These are phyloP conservation scores for Delichon dasypus DNA, from an alignment of 2,797 vertebrate genomes.

Conservation along the genomic window DNA sequence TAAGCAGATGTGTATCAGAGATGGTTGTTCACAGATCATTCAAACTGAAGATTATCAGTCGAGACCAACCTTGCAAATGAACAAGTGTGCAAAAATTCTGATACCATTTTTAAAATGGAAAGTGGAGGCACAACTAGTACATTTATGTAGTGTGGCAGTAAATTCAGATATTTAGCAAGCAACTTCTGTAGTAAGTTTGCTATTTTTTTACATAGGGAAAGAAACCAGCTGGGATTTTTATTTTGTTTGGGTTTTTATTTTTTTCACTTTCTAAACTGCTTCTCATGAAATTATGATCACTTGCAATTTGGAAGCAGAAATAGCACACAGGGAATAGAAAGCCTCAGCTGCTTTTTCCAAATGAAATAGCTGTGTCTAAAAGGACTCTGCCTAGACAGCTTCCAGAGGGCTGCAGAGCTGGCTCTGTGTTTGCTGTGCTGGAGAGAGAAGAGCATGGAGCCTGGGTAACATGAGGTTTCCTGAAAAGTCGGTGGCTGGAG, in stretches of 20 bases:
- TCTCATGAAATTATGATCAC: background rate
- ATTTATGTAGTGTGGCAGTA: background rate
- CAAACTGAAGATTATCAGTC: background rate
- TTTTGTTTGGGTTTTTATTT: background rate
- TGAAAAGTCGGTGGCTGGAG: background rate
- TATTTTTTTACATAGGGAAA: background rate
- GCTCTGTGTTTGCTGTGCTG: accelerated
- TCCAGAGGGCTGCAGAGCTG: background rate
- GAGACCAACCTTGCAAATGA: background rate
- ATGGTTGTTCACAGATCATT: background rate
- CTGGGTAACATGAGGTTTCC: background rate
- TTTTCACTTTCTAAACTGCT: background rate
- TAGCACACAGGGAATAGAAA: background rate
- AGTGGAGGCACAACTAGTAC: background rate
- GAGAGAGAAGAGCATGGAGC: background rate
- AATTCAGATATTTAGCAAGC: background rate
- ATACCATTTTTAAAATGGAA: background rate
- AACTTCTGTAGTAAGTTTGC: background rate
- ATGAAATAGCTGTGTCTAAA: background rate
- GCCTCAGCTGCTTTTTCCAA: conserved; percentile 3
- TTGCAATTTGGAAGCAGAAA: background rate
- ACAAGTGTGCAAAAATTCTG: background rate
- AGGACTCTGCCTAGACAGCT: background rate
- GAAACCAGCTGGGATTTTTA: background rate
- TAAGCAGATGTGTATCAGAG: background rate